Base-by-base conservation (phyloP, 2,797 vertebrate species). In the Enteromius radiatus region DNA sequence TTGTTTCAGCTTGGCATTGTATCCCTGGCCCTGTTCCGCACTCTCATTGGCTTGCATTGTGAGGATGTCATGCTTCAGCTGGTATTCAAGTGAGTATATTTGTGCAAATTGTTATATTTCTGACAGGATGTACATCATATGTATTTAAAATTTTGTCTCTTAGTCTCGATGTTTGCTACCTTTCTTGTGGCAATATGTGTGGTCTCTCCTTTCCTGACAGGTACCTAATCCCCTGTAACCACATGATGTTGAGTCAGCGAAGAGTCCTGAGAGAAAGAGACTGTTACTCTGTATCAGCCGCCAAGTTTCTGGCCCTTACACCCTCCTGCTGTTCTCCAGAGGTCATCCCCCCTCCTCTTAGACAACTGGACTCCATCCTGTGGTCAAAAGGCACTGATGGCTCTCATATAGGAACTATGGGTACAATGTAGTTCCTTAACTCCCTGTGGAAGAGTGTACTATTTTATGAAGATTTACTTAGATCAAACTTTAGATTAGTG, bases 11-110 rank as follows among this genome's bases (percentile, higher is more conserved):
- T 99, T 87, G 99, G 98, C 86, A 97, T 96, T 1, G 97, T 99
- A 84, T 99, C 98, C 15, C 92, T 99, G 91, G 97, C 97, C 0
- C 93, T 99, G 75, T 99, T 99, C 92, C 96, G 95, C 91, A 98
- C 98, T 0, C 96, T 99, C 75, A 98, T 99, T 82, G 94, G 96
- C 76, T 94, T 99, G 81, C 96, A 97, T 88, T 99, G 98, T 91
- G 98, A 99, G 92, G 98, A 99, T 76, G 98, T 99, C 90, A 99
- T 99, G 97, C 91, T 99, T 85, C 98, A 99, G 85, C 95, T 99
- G 9, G 84, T 99, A 89, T 85, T 99, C 91, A 98, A 97, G 98
- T 98, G 89, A 97, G 94, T 80, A 31, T 14, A 74, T 17, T 68
- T 31, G 10, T 78, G 5, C 14, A 74, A 28, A n/a, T 38, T 56